phyloP scores from a whole-genome alignment of 2,797 vertebrate genomes.

The Anas georgica region DNA sequence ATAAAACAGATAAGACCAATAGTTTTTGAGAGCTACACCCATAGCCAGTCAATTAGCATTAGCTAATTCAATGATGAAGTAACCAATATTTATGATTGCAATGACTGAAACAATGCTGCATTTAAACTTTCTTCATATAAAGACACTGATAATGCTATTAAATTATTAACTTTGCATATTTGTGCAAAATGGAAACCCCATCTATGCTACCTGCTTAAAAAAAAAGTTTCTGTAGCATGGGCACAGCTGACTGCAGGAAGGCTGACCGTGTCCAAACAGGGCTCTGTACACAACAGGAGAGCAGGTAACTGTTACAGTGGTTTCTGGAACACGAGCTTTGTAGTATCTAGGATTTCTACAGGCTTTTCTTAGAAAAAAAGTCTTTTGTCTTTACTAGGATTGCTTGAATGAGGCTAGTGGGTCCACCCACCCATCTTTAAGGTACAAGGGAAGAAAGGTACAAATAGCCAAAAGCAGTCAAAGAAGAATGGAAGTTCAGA shows the following conservation, averaged over 20 bases:
- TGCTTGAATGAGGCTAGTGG: not conserved
- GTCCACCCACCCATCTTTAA: not conserved
- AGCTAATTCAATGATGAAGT: not conserved
- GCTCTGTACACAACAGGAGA: not conserved
- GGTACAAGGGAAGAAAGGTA: not conserved
- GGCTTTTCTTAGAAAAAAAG: not conserved
- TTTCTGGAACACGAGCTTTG: not conserved
- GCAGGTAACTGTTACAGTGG: not conserved
- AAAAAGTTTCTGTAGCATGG: not conserved
- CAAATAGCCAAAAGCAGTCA: not conserved
- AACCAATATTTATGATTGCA: not conserved
- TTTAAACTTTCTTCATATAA: not conserved
- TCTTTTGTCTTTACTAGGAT: not conserved
- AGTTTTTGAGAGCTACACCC: not conserved
- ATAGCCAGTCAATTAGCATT: not conserved
- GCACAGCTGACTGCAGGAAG: not conserved
- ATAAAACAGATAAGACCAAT: not conserved
- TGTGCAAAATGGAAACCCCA: not conserved
- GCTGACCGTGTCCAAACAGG: not conserved
- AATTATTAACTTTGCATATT: not conserved
- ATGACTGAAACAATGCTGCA: not conserved
- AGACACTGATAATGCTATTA: not conserved
- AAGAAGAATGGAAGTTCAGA: not conserved
- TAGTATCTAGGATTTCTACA: not conserved
- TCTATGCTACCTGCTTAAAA: accelerated